Evolutionary conservation across 2,113 vertebrate species (phyloP).

Genomic region (Promerops cafer): DNA sequence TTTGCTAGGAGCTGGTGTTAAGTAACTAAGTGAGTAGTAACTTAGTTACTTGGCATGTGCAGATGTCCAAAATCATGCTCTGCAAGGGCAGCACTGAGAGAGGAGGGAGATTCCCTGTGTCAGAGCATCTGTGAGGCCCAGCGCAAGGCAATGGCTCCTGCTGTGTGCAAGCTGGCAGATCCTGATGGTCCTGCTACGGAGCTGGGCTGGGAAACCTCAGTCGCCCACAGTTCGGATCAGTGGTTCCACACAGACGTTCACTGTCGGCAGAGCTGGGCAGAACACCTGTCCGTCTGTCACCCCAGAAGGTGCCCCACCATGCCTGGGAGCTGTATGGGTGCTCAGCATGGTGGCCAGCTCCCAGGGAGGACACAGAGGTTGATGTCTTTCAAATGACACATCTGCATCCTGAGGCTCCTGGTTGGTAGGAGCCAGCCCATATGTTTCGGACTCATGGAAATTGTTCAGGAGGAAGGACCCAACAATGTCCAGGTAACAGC

Average conservation of each 20-base stretch:
- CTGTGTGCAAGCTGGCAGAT: slow-evolving; percentile 27
- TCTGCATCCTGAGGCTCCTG: not conserved
- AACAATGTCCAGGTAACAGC: not conserved
- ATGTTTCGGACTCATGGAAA: accelerated
- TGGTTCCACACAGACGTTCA: accelerated
- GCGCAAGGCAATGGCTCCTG: not conserved
- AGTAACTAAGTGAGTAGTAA: too few species aligned
- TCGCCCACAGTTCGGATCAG: accelerated
- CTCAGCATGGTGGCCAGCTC: not conserved
- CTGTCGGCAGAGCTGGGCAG: not conserved
- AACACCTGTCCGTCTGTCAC: not conserved
- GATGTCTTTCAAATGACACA: accelerated
- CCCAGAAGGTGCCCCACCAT: accelerated
- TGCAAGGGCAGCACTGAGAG: not conserved
- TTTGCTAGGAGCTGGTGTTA: not conserved
- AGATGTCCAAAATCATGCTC: not conserved
- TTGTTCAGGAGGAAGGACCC: not conserved
- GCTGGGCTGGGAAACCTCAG: not conserved
- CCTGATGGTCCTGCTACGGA: not conserved
- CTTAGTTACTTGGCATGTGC: accelerated
- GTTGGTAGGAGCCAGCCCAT: accelerated
- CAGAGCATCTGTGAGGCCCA: slow-evolving; percentile 27
- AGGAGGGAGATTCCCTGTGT: not conserved
- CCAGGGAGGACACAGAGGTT: not conserved
- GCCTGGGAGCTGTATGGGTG: not conserved